Evolutionary conservation across 2,797 vertebrate genomes (phyloP), one percentile per base, ranked within the genome.

Genomic region (Danionella dracula): DNA sequence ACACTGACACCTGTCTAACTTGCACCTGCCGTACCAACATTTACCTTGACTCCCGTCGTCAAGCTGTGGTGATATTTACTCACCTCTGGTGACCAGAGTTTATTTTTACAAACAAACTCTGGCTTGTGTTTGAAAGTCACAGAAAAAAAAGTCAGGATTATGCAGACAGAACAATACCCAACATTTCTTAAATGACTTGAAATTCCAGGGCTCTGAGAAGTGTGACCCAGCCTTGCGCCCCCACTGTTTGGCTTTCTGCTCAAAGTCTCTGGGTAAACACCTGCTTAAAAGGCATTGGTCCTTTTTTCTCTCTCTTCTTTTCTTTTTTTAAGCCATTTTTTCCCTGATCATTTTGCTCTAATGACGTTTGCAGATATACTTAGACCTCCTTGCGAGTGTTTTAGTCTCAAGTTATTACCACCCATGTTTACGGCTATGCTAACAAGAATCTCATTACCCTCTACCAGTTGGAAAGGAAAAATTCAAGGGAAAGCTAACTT

Each of bases 301-400:
- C 37, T 41, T 50, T 64, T 27, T 51, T 32, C 45, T 35, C n/a
- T 6, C 16, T 48, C 15, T 15, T 16, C 34, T 17, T 11, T 37
- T 51, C 40, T 23, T 57, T 56, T 62, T 41, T 21, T 71, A 74
- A 64, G 74, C 71, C 71, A 76, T 71, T 74, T 70, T 71, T 70
- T 78, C 73, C 74, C 78, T 85, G 83, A 77, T 85, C 84, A 84
- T 85, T 79, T 81, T 80, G 69, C 77, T 71, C 78, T 87, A 89
- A 90, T 87, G 83, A 88, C 78, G 81, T 89, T 89, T 89, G 81
- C 85, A 81, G 75, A 83, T 88, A 80, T 86, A 72, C 86, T 88
- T 84, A 86, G 78, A 76, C 74, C 58, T 29, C 54, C 57, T 59
- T 19, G 4, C 27, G 15, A 34, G 55, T 50, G 49, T 58, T 54